Percentiles rank a stretch among this genome's conserved stretches.
phyloP scores from a whole-genome alignment of 2,888 invertebrate genomes.

The Habroteleia sp. region DNA sequence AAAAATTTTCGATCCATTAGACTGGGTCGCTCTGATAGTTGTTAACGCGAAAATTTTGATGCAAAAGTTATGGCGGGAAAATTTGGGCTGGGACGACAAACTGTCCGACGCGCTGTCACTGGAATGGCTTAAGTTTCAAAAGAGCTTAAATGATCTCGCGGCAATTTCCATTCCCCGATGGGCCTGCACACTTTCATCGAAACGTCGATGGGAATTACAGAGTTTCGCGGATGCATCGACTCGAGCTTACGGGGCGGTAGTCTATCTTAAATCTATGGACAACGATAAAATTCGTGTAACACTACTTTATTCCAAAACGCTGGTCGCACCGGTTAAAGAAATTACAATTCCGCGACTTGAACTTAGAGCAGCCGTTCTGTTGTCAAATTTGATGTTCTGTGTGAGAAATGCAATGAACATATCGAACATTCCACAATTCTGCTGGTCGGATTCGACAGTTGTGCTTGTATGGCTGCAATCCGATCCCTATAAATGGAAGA shows the following conservation, averaged over 20 bases:
- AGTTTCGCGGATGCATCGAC: conserved; percentile 2
- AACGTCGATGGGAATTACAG: neutral
- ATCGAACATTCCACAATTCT: too few species aligned
- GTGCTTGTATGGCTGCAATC: neutral
- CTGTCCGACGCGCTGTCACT: neutral
- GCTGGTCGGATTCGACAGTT: too few species aligned
- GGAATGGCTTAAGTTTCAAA: neutral
- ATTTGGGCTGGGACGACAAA: neutral
- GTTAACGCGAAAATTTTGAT: conserved; percentile 8
- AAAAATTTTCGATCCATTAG: conserved; percentile 4
- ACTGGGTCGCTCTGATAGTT: neutral
- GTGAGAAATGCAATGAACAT: too few species aligned
- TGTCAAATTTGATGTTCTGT: conserved; percentile 4
- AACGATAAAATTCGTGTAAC: neutral
- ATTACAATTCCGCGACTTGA: conserved; percentile 1
- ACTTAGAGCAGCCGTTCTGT: conserved; percentile 1
- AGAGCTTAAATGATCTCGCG: neutral
- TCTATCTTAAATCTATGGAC: neutral
- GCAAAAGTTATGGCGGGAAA: conserved; percentile 8
- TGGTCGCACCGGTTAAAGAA: neutral
- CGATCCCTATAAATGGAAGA: conserved; percentile 1
- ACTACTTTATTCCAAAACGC: neutral
- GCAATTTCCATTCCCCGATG: conserved; percentile 4
- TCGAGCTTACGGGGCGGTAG: conserved; percentile 1
- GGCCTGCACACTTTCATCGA: neutral